Percentiles rank a stretch among this genome's conserved stretches.
Conservation (phyloP, 2,113 vertebrate genomes). For the Lamprologus lemairii region DNA sequence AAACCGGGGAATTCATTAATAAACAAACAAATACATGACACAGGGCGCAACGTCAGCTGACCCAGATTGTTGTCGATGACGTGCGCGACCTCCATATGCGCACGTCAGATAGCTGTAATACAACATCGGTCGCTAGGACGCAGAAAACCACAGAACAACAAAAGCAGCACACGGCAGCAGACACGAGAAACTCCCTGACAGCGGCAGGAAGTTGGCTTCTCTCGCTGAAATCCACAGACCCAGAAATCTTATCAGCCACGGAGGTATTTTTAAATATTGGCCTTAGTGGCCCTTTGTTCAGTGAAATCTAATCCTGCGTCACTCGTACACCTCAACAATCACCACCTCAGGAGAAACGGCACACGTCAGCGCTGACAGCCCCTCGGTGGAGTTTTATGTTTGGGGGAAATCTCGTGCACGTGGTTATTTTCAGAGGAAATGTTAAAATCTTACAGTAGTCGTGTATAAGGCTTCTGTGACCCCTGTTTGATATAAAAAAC, state of each 20-base stretch:
- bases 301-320: neutral
- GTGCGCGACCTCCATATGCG: neutral
- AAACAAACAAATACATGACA: neutral
- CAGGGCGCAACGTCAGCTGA: neutral
- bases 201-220: slow-evolving; percentile 9
- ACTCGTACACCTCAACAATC: neutral
- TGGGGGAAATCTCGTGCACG: neutral
- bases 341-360: neutral
- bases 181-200: slow-evolving; percentile 24
- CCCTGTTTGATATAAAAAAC: neutral
- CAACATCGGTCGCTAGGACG: neutral
- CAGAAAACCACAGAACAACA: slow-evolving; percentile 22
- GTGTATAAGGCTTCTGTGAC: neutral
- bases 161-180: neutral
- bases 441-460: neutral
- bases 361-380: neutral
- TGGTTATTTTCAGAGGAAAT: neutral
- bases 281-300: neutral
- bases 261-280: neutral
- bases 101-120: slow-evolving; percentile 5
- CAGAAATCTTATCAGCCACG: neutral
- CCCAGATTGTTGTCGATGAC: neutral
- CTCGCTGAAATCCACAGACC: neutral
- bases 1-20: neutral
- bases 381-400: neutral